Evolutionary conservation across 2,888 invertebrate genomes (phyloP), one percentile per base, ranked within the genome.

Genomic region (Helleia helle): DNA sequence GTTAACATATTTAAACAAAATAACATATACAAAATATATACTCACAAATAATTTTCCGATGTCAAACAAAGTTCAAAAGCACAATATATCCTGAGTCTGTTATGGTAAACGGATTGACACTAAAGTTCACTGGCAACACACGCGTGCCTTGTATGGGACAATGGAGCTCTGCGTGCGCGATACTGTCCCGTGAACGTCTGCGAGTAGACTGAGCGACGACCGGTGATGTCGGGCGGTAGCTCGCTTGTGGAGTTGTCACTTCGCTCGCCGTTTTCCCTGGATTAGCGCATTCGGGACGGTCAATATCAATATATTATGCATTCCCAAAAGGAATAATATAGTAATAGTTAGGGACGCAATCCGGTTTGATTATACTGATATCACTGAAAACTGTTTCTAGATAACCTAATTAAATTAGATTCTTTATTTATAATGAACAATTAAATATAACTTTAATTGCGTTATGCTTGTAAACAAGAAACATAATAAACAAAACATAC

Each of bases 201-300:
- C 56, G 59, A 60, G 64, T 54, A 70, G 63, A 83, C 80, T 81
- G 75, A 75, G 62, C 62, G 55, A 38, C 54, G 7, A 18, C 30
- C 30, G 52, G n/a, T n/a, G n/a, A 49, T 55, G 62, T 59, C 63
- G 64, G 62, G 59, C 63, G 65, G 61, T 52, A 54, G 55, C 58
- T 57, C 46, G 42, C 47, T 28, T 36, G 41, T 41, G 58, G 75
- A 72, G 79, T 71, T 73, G 71, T 79, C 53, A 74, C 65, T 12
- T 13, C 8, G 8, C 24, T 4, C 18, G 18, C 34, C 8, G 11
- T 41, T 43, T 40, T 44, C 38, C 46, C 45, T 38, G 12, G 34
- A 2, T 36, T 14, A 18, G 14, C 25, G 11, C 12, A 11, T 11
- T 13, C 7, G 4, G 11, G n/a, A 12, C 13, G 29, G 9, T 2